These are phyloP conservation scores for Drosophila auraria DNA, from an alignment of 1,140 invertebrate species.

Conservation along the genomic window DNA sequence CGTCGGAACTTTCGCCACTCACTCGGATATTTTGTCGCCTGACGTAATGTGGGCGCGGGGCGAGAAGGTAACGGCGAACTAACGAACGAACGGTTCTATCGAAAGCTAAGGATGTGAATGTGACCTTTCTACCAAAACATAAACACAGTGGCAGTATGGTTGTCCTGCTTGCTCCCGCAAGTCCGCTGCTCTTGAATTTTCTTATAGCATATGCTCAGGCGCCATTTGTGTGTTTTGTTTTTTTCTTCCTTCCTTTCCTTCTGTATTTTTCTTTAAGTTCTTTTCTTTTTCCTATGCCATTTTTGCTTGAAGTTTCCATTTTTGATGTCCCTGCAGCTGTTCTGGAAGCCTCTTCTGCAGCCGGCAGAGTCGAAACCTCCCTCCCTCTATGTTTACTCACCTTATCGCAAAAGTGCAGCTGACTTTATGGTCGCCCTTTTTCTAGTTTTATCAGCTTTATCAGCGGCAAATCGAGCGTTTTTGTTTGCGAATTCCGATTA, in stretches of 20 bases:
- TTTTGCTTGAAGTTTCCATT: slow-evolving; percentile 3
- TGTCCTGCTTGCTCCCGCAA: slow-evolving; percentile 32
- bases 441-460: slow-evolving; percentile 50
- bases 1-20: slow-evolving; percentile 28
- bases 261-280: background rate
- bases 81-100: slow-evolving; percentile 18
- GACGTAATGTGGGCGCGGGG: slow-evolving; percentile 30
- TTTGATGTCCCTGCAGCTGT: slow-evolving; percentile 58
- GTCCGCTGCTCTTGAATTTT: slow-evolving; percentile 39
- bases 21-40: slow-evolving; percentile 16
- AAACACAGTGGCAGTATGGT: slow-evolving; percentile 57
- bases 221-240: slow-evolving; percentile 56
- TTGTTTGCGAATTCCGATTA: slow-evolving; percentile 33
- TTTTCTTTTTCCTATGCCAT: slow-evolving; percentile 9
- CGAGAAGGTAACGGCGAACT: background rate
- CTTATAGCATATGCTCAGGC: slow-evolving; percentile 75
- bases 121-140: slow-evolving; percentile 76
- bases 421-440: slow-evolving; percentile 35
- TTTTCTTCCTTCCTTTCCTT: slow-evolving; percentile 5
- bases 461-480: slow-evolving; percentile 58
- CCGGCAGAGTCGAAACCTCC: slow-evolving; percentile 19
- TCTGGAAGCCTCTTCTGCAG: slow-evolving; percentile 41
- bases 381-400: slow-evolving; percentile 59
- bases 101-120: slow-evolving; percentile 43
- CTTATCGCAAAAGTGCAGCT: slow-evolving; percentile 80